Evolutionary conservation across 2,888 invertebrate species (phyloP), one percentile per base, ranked within the genome.

Genomic region (Phrixothrix hirtus): DNA sequence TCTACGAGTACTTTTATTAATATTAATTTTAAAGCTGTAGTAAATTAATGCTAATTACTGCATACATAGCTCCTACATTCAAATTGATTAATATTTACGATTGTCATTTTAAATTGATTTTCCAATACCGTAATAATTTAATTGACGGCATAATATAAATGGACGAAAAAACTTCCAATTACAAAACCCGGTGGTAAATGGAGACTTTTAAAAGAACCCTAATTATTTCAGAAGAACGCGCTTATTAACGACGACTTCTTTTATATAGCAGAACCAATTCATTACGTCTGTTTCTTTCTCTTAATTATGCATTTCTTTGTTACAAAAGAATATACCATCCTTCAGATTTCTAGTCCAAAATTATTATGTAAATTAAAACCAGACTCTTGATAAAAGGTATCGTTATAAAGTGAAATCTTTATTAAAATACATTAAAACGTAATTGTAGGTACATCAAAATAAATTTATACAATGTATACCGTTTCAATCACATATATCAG

Each of bases 151-250:
- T 37, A 45, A 45, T 45, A 45, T 29, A 35, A 21, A 45, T 45
- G 15, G 37, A n/a, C n/a, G 45, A 37, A 30, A 45, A 27, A 14
- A 27, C 35, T 37, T 45, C 31, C 45, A 45, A 30, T 45, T 45
- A 45, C 27, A 45, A 37, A 45, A 45, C 37, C 37, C 36, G 3
- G 44, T 35, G 36, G 45, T 45, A 45, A 31, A 36, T 37, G 11
- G 26, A 30, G 30, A 37, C 36, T 37, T 45, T 45, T 38, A 50
- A 50, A 32, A 39, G 47, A 47, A 49, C 45, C 39, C 51, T 51
- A 51, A 51, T 51, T 51, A 44, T 51, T 51, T 44, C 31, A 32
- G 45, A 45, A 51, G 45, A 37, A 51, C 35, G 51, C 45, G 51
- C 45, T 51, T 51, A 51, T 51, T 51, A 51, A 45, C 51, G 39